Base-by-base conservation (phyloP, 1,140 invertebrate species). In the Polypedilum vanderplanki region DNA sequence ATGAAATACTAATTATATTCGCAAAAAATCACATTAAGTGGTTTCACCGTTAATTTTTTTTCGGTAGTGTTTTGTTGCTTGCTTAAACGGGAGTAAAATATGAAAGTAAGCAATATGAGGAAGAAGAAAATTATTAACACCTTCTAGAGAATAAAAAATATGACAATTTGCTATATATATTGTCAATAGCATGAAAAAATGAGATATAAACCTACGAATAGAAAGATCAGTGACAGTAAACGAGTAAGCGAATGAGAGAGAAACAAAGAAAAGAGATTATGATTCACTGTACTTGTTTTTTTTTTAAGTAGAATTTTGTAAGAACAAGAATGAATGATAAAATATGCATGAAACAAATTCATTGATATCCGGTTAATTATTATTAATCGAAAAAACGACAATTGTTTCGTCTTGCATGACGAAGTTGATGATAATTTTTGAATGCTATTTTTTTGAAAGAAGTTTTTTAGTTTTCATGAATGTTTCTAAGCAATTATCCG, bases 351-450 rank as follows among this genome's bases (percentile, higher is more conserved):
- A 12, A n/a, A 15, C 9, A 57, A 57, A 4, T 57, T 57, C n/a
- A 57, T n/a, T n/a, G 46, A 57, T 57, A n/a, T 57, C 46, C 46
- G 46, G 46, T 57, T 57, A 57, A 57, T 57, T 57, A 57, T 33
- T 3, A 33, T n/a, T 57, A 57, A 57, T 57, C 3, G 46, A 33
- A 33, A 33, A 33, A 33, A 33, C 24, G 24, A 33, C 46, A 57
- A 57, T 57, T 57, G n/a, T 3, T 15, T 15, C 3, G 46, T 57
- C 46, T n/a, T 57, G 46, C 46, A 57, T n/a, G n/a, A 57, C 46
- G 46, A 57, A 4, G 12, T 12, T 12, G 8, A 46, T 46, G 8
- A 12, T 15, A 57, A n/a, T 57, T 15, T 57, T n/a, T n/a, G n/a
- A n/a, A n/a, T n/a, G n/a, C n/a, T n/a, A n/a, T n/a, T n/a, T 57